phyloP scores from a whole-genome alignment of 1,140 invertebrate species.

The Tenebrio molitor region DNA sequence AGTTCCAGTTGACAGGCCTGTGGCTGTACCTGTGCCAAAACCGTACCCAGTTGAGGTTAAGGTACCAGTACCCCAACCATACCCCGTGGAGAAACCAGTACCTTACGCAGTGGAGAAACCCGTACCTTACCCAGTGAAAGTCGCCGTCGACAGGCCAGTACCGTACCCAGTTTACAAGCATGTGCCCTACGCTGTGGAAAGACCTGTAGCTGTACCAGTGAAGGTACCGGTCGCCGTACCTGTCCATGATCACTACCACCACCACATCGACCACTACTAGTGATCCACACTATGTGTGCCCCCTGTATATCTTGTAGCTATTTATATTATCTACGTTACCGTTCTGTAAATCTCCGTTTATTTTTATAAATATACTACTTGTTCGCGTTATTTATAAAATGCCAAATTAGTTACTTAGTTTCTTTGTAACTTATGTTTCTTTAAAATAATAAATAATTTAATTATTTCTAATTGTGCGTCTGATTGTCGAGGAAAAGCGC shows the following conservation, averaged over 20 bases:
- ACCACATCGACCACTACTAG: conserved; percentile 40
- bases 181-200: conserved; percentile 66
- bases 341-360: conserved; percentile 55
- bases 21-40: conserved; percentile 74
- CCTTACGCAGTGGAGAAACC: conserved; percentile 72
- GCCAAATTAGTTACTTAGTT: conserved; percentile 42
- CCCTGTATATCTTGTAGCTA: conserved; percentile 67
- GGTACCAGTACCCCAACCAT: conserved; percentile 76
- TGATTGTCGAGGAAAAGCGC: too few species aligned
- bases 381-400: conserved; percentile 56
- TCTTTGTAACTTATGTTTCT: conserved; percentile 50
- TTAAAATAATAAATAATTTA: conserved; percentile 46
- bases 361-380: conserved; percentile 54
- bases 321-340: conserved; percentile 53
- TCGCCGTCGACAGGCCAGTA: conserved; percentile 67
- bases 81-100: conserved; percentile 72
- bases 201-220: conserved; percentile 71
- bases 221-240: conserved; percentile 58
- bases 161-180: conserved; percentile 69
- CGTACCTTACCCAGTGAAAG: conserved; percentile 69
- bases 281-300: conserved; percentile 63
- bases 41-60: conserved; percentile 74
- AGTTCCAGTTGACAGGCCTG: conserved; percentile 77
- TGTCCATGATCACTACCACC: conserved; percentile 22
- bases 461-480: conserved; percentile 5